Conservation (phyloP, 2,797 vertebrate species). For the Botia almorhae region DNA sequence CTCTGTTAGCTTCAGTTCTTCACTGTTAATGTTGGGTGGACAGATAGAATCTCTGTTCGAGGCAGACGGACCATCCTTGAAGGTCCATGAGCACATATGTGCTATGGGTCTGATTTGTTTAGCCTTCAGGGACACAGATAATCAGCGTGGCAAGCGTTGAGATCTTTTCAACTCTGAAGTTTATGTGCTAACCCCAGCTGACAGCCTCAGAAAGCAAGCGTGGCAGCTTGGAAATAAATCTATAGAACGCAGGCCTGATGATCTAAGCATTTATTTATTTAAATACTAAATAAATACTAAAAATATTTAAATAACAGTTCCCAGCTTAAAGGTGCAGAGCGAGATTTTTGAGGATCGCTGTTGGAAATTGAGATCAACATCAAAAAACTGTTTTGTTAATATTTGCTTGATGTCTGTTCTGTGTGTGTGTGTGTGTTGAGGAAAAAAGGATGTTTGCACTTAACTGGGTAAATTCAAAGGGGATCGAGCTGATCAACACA, state of each 20-base stretch:
- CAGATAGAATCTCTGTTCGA: constrained; percentile 26
- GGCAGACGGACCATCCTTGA: constrained; percentile 37
- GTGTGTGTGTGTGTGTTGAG: no score
- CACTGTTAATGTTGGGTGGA: constrained; percentile 3
- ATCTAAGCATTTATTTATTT: background rate
- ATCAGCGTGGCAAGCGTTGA: constrained; percentile 10
- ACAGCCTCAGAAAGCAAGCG: constrained; percentile 7
- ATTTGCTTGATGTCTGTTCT: no score
- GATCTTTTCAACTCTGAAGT: constrained; percentile 14
- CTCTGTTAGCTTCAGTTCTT: constrained; percentile 6
- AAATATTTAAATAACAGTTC: no score
- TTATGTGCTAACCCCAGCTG: constrained; percentile 22
- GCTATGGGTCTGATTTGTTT: constrained; percentile 27
- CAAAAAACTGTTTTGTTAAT: no score
- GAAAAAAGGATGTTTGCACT: no score
- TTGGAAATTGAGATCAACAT: no score
- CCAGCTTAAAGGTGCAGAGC: no score
- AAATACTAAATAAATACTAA: no score
- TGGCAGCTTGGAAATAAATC: background rate
- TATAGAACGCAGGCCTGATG: background rate
- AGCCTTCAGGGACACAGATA: constrained; percentile 29
- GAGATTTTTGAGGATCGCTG: no score
- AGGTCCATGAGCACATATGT: constrained; percentile 35
- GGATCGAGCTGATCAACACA: no score
- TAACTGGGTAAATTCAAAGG: no score